Percentiles rank a stretch among this genome's conserved stretches.
These are phyloP conservation scores for crab-eating macaque (Macaca fascicularis) DNA, from an alignment of 2,113 vertebrate species.

Conservation along the genomic window DNA sequence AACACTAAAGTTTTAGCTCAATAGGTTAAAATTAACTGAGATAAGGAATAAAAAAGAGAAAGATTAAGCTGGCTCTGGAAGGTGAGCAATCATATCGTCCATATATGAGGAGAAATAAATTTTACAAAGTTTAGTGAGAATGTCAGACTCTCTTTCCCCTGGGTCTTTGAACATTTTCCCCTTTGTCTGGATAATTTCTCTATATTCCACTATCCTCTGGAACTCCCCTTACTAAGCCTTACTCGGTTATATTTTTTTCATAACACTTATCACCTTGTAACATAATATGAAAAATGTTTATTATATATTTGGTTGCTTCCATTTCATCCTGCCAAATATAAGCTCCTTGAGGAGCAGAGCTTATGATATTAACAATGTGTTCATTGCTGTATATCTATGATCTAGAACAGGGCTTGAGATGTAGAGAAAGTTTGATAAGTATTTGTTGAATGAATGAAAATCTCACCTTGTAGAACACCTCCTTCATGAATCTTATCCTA, in stretches of 20 bases:
- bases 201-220: background rate
- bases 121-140: background rate
- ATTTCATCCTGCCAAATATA: accelerated
- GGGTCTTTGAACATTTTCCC: background rate
- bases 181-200: background rate
- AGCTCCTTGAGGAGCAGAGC: background rate
- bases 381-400: background rate
- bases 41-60: background rate
- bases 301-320: background rate
- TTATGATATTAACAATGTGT: background rate
- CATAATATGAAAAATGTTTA: background rate
- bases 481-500: background rate
- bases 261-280: background rate
- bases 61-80: background rate
- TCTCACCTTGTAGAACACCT: background rate
- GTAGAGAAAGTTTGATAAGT: background rate
- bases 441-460: background rate
- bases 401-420: too few species aligned
- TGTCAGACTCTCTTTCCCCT: background rate
- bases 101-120: background rate
- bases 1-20: background rate
- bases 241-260: background rate
- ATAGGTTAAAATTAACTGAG: background rate
- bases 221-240: background rate
- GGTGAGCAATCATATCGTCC: background rate